A percentile compares a stretch with the other conserved stretches of the same genome.
Conservation (phyloP, 2,888 invertebrate species). For the Pogonocherus hispidulus region DNA sequence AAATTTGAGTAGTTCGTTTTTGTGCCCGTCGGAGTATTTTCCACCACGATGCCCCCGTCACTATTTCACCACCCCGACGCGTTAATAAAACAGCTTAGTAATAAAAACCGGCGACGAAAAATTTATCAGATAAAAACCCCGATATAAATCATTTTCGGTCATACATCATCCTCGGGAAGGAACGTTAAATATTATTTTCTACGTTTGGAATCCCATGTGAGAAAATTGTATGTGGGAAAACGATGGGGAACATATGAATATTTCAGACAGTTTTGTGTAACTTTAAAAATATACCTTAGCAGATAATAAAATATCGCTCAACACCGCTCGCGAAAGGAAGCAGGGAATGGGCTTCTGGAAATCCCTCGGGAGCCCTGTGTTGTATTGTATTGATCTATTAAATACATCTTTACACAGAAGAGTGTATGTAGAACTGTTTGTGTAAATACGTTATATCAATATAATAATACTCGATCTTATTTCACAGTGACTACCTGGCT, state of each 20-base stretch:
- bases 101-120: background rate
- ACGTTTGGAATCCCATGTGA: constrained; percentile 21
- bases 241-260: constrained; percentile 16
- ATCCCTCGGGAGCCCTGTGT: background rate
- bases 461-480: background rate
- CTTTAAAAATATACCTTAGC: constrained; percentile 29
- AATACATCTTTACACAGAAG: constrained; percentile 5
- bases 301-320: constrained; percentile 29
- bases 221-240: constrained; percentile 13
- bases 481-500: no score
- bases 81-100: background rate
- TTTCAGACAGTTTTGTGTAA: constrained; percentile 28
- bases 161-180: constrained; percentile 17
- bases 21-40: no score
- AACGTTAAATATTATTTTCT: constrained; percentile 19
- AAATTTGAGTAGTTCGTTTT: no score
- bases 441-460: background rate
- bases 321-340: background rate
- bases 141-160: constrained; percentile 1
- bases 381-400: constrained; percentile 26
- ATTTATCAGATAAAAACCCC: constrained; percentile 4
- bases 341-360: constrained; percentile 9
- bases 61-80: background rate
- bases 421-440: background rate
- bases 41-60: no score